These are phyloP conservation scores for Trachelus troglodyta DNA, from an alignment of 2,888 invertebrate species.

Conservation along the genomic window DNA sequence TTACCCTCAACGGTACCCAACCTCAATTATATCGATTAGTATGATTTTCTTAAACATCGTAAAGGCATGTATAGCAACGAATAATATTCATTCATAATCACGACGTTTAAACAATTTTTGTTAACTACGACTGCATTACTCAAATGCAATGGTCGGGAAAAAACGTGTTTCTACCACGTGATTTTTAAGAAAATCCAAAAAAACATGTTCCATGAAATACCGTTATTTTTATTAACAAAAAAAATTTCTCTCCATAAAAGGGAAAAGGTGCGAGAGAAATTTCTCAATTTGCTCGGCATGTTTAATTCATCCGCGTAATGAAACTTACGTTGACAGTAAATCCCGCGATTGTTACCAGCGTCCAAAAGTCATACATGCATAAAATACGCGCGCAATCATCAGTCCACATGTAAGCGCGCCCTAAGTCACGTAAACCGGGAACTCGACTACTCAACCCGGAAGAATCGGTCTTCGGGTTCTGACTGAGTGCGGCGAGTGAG, in stretches of 20 bases:
- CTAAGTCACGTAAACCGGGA: slow-evolving; percentile 5
- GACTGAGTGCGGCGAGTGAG: slow-evolving; percentile 47
- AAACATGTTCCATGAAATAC: neutral
- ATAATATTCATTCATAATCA: neutral
- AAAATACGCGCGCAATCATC: neutral
- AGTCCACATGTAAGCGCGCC: neutral
- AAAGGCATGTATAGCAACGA: neutral
- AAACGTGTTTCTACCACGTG: neutral
- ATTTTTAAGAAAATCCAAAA: neutral
- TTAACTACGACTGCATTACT: too few relatives aligned
- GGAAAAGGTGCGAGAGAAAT: neutral
- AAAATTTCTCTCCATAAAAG: neutral
- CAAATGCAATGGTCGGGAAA: too few relatives aligned
- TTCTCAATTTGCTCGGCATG: neutral
- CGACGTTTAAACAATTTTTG: too few relatives aligned
- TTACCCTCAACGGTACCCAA: neutral
- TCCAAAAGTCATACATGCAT: neutral
- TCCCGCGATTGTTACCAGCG: neutral
- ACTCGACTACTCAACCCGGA: slow-evolving; percentile 43
- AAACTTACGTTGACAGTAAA: neutral
- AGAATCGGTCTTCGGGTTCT: slow-evolving; percentile 46
- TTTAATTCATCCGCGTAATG: neutral
- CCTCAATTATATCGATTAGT: neutral
- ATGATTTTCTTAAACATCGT: neutral
- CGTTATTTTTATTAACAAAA: neutral